Evolutionary conservation across 2,797 vertebrate genomes (phyloP).

Genomic region (Sebastes paucispinis): DNA sequence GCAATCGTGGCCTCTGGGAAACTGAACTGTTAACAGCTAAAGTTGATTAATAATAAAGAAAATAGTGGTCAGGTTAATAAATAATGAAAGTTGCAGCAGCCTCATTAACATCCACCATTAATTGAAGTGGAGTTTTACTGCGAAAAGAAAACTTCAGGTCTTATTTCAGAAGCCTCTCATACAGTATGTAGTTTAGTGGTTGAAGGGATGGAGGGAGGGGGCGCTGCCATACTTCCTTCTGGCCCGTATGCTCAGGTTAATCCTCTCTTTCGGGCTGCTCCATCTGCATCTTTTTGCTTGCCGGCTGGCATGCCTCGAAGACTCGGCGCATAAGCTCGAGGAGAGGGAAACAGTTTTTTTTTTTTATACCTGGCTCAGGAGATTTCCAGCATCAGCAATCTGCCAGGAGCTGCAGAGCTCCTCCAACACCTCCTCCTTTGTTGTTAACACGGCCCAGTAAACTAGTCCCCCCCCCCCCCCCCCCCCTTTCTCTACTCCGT

Average conservation of each 20-base stretch:
- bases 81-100: background rate
- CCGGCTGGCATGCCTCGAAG: constrained; percentile 51
- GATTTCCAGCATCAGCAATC: constrained; percentile 33
- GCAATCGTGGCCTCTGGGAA: background rate
- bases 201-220: background rate
- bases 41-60: background rate
- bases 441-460: background rate
- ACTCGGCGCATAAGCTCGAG: constrained; percentile 10
- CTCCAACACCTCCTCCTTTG: background rate
- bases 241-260: constrained; percentile 63
- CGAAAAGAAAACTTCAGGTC: background rate
- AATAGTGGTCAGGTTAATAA: background rate
- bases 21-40: background rate
- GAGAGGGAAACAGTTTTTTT: background rate
- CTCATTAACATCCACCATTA: background rate
- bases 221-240: constrained; percentile 37
- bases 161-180: background rate
- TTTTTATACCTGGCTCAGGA: constrained; percentile 36
- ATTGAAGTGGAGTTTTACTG: background rate
- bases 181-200: constrained; percentile 9
- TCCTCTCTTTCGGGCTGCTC: constrained; percentile 62
- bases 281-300: constrained; percentile 50
- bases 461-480: background rate
- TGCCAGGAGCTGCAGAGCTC: constrained; percentile 23
- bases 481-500: background rate